Base-by-base conservation (phyloP, 2,888 invertebrate species). In the Lasioglossum zephyrum region DNA sequence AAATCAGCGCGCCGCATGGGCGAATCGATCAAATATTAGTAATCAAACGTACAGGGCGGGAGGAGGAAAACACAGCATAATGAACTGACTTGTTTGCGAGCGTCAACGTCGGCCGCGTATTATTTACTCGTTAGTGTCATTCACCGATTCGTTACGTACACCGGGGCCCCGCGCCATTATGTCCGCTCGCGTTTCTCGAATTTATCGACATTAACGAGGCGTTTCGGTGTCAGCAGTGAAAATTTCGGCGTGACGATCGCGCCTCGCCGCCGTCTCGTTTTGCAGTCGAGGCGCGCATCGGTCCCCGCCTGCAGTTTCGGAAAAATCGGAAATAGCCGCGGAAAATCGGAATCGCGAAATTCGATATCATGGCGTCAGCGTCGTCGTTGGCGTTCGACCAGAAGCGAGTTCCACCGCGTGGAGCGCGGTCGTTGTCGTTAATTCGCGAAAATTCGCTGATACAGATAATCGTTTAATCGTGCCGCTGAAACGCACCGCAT, bases 111-210 rank as follows among this genome's bases (percentile, higher is more conserved):
- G 82, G 66, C 73, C 86, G 79, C 81, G 89, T 87, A 89, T 91
- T 91, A 91, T 91, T 91, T 89, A 87, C 89, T 90, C 87, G 85
- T 91, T 91, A 89, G 84, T 88, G 83, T 87, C 87, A 87, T 90
- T 87, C 86, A 77, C 70, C 69, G 82, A 77, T 84, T 87, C 83
- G 84, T 85, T 84, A 81, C 87, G 75, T 73, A 73, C 60, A 84
- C 80, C 75, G 60, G 26, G 0, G 26, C 26, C 26, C 26, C 69
- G 66, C 36, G 73, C 75, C 22, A 83, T 89, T 86, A 82, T 81
- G 78, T 39, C 84, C 75, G 73, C 84, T 72, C 76, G 82, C 81
- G 76, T 83, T 82, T 76, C 83, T 49, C 81, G 76, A 63, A 81
- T 83, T 83, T 74, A 66, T 77, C 86, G 90, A 88, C 89, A 78